Evolutionary conservation across 2,797 vertebrate genomes (phyloP).

Genomic region (Myotis vivesi): DNA sequence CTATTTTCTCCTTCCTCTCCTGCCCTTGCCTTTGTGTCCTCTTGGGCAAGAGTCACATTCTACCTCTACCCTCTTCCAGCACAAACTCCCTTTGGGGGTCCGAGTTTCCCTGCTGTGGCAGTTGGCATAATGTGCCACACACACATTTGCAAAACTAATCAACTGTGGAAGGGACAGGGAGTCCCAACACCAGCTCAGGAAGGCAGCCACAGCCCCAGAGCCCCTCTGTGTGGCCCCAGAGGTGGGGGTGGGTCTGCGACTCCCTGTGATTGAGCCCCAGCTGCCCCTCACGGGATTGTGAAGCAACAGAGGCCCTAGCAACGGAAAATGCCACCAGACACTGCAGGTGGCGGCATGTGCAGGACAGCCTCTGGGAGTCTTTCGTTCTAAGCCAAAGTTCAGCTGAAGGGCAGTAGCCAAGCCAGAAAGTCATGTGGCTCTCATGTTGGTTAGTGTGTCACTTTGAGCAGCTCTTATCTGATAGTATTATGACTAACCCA

Average conservation of each 20-base stretch:
- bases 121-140: constrained; percentile 64
- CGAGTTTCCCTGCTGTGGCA: constrained; percentile 48
- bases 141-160: constrained; percentile 78
- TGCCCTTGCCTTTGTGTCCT: constrained; percentile 47
- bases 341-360: background rate
- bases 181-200: constrained; percentile 56
- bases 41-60: constrained; percentile 70
- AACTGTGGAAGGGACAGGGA: constrained; percentile 75
- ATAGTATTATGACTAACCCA: constrained; percentile 95
- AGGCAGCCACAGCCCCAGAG: background rate
- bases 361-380: constrained; percentile 51
- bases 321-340: constrained; percentile 67
- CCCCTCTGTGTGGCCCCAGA: background rate
- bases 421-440: constrained; percentile 94
- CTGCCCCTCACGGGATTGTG: constrained; percentile 44
- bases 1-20: background rate
- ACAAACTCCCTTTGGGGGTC: constrained; percentile 75
- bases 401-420: constrained; percentile 93
- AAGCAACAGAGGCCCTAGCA: constrained; percentile 64
- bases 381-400: constrained; percentile 94
- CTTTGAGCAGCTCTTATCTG: constrained; percentile 93
- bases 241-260: background rate
- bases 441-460: constrained; percentile 90
- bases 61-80: constrained; percentile 61
- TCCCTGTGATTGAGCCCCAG: background rate